Percentiles rank a stretch among this genome's conserved stretches.
Evolutionary conservation across 2,888 invertebrate species (phyloP).

Genomic region (Cephus nigrinus): DNA sequence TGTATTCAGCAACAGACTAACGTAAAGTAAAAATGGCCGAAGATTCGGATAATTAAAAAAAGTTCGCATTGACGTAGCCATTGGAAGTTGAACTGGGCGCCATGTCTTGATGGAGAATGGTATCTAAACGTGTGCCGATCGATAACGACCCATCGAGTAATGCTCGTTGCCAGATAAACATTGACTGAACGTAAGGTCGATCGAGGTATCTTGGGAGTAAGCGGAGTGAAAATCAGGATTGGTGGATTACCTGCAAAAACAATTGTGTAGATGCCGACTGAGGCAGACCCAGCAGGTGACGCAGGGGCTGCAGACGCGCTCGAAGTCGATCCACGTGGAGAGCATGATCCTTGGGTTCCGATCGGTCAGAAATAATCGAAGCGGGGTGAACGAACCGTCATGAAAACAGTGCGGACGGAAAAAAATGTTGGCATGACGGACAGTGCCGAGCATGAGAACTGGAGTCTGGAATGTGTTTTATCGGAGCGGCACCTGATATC

Average conservation of each 20-base stretch:
- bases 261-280: conserved; percentile 26
- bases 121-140: background rate
- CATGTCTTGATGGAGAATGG: background rate
- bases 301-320: conserved; percentile 40
- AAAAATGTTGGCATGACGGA: conserved; percentile 47
- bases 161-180: background rate
- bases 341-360: conserved; percentile 16
- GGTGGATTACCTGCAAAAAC: conserved; percentile 41
- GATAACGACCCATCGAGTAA: background rate
- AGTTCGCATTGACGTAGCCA: background rate
- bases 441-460: conserved; percentile 48
- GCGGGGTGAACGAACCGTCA: conserved; percentile 18
- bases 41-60: background rate
- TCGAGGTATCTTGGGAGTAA: background rate
- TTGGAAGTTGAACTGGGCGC: background rate
- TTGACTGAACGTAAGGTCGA: background rate
- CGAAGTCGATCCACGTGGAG: conserved; percentile 29
- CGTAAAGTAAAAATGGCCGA: background rate
- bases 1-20: background rate
- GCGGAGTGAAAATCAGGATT: background rate
- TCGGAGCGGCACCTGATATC: conserved; percentile 52
- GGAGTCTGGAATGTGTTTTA: conserved; percentile 51
- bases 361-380: conserved; percentile 17
- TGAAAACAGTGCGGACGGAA: conserved; percentile 6
- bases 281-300: conserved; percentile 40